Conservation (phyloP, 2,797 vertebrate species). For the Melanotaenia trifasciata region DNA sequence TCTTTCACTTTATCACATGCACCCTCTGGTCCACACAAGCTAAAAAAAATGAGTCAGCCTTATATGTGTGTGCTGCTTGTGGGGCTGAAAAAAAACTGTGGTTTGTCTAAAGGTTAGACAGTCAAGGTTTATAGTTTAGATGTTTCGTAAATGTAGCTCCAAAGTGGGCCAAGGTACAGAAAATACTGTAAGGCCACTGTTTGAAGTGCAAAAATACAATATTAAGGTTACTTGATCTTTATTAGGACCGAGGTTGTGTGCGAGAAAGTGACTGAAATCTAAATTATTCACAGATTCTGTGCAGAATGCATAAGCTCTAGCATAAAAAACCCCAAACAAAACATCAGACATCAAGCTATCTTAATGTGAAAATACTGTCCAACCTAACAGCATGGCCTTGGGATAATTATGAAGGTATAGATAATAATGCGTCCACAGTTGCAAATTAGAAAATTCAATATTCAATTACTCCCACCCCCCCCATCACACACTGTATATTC, state of each 20-base stretch:
- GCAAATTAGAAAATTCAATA: too few relatives aligned
- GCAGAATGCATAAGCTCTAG: neutral
- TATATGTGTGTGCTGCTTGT: neutral
- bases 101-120: conserved; percentile 45
- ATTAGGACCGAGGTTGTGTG: neutral
- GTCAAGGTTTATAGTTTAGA: conserved; percentile 31
- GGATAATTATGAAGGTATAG: neutral
- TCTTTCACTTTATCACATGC: conserved; percentile 15
- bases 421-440: too few relatives aligned
- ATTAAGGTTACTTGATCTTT: neutral
- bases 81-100: conserved; percentile 9
- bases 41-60: conserved; percentile 32
- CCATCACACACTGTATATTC: too few relatives aligned
- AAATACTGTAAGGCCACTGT: neutral
- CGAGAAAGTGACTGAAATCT: neutral
- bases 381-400: neutral
- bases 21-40: conserved; percentile 7
- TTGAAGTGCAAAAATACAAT: neutral
- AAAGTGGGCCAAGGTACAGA: neutral
- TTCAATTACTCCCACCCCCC: too few relatives aligned
- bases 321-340: too few relatives aligned
- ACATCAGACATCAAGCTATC: neutral
- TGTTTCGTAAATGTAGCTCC: conserved; percentile 19
- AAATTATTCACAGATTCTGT: neutral
- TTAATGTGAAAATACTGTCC: neutral